Evolutionary conservation across 2,888 invertebrate species (phyloP).

Genomic region (Athalia circularis): DNA sequence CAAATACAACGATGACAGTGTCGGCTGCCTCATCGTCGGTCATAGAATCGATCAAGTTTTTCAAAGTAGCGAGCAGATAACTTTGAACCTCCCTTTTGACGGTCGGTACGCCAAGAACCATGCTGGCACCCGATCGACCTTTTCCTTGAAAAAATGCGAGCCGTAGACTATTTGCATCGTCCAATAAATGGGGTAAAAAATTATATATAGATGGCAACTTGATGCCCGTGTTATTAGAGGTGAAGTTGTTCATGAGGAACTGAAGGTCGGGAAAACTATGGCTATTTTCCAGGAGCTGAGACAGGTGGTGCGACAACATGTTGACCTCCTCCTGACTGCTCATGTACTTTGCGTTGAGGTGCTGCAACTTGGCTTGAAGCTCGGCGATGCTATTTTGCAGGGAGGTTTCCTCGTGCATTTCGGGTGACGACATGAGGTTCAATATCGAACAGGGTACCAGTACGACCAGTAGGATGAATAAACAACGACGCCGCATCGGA

Average conservation of each 20-base stretch:
- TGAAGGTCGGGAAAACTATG: slow-evolving; percentile 69
- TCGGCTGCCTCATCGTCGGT: slow-evolving; percentile 83
- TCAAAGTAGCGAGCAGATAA: slow-evolving; percentile 90
- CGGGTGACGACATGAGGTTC: slow-evolving; percentile 65
- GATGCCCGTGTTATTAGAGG: slow-evolving; percentile 74
- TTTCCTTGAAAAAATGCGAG: slow-evolving; percentile 87
- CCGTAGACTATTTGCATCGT: slow-evolving; percentile 84
- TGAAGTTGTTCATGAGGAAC: slow-evolving; percentile 71
- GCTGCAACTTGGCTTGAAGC: slow-evolving; percentile 85
- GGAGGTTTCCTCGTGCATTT: slow-evolving; percentile 64
- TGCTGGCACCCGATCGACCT: slow-evolving; percentile 84
- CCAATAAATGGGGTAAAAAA: slow-evolving; percentile 90
- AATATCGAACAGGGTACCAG: slow-evolving; percentile 67
- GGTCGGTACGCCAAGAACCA: slow-evolving; percentile 93
- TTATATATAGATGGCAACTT: slow-evolving; percentile 88
- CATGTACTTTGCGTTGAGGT: slow-evolving; percentile 86
- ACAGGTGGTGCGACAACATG: slow-evolving; percentile 80
- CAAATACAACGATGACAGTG: slow-evolving; percentile 88
- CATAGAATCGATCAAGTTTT: slow-evolving; percentile 89
- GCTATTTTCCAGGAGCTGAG: slow-evolving; percentile 67
- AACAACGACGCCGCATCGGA: slow-evolving; percentile 64
- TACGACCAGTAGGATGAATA: slow-evolving; percentile 64
- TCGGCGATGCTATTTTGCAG: slow-evolving; percentile 79
- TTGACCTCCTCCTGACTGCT: slow-evolving; percentile 86
- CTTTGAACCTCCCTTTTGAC: slow-evolving; percentile 91